Evolutionary conservation across 2,113 vertebrate genomes (phyloP).

Genomic region (Macrotis lagotis): DNA sequence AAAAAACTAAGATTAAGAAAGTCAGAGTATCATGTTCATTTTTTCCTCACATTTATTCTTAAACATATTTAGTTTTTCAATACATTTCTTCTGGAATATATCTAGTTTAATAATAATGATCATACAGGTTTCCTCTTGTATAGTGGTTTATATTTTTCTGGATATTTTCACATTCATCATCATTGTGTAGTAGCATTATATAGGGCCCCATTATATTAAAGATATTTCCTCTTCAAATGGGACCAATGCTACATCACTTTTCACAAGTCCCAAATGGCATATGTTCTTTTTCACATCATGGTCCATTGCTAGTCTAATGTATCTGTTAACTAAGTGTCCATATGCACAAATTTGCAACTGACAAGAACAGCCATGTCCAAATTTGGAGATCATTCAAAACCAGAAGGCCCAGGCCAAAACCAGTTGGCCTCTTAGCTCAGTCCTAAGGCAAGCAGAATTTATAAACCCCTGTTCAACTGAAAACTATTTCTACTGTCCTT

Average conservation of each 20-base stretch:
- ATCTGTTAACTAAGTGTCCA: constrained; percentile 15
- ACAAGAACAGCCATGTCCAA: constrained; percentile 16
- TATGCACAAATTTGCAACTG: not conserved
- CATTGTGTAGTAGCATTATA: not conserved
- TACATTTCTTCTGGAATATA: not conserved
- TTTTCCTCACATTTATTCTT: constrained; percentile 16
- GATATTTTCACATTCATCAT: not conserved
- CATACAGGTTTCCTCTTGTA: not conserved
- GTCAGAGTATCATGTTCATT: not conserved
- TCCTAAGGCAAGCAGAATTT: constrained; percentile 7
- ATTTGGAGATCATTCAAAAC: constrained; percentile 21
- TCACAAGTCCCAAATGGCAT: constrained; percentile 21
- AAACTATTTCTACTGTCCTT: constrained; percentile 15
- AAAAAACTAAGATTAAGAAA: constrained; percentile 5
- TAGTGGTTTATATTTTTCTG: not conserved
- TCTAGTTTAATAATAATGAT: constrained; percentile 22
- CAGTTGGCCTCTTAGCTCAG: not conserved
- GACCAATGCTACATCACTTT: not conserved
- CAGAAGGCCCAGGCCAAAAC: not conserved
- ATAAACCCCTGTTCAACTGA: constrained; percentile 16
- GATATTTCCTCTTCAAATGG: constrained; percentile 26
- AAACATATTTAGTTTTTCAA: not conserved
- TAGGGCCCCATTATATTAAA: not conserved
- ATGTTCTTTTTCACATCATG: constrained; percentile 12
- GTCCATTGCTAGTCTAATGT: constrained; percentile 25